Evolutionary conservation across 2,888 invertebrate genomes (phyloP).

Genomic region (Apoderus coryli): DNA sequence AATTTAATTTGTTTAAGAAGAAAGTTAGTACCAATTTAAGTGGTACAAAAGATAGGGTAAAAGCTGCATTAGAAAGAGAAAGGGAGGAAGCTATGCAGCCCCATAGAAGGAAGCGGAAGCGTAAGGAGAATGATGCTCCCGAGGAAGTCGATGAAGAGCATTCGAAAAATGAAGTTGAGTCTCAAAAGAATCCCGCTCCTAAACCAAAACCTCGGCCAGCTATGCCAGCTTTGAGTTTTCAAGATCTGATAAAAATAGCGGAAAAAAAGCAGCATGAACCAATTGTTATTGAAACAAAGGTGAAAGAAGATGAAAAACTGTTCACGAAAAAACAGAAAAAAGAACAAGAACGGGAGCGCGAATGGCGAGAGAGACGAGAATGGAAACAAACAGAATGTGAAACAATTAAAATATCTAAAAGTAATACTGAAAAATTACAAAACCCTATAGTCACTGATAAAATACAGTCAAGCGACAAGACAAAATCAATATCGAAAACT

Average conservation of each 20-base stretch:
- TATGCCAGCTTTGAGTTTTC: constrained; percentile 23
- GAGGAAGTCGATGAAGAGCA: constrained; percentile 21
- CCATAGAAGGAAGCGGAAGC: constrained; percentile 45
- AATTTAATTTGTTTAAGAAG: constrained; percentile 45
- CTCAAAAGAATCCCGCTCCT: background rate
- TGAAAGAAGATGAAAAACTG: constrained; percentile 46
- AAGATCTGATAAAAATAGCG: constrained; percentile 64
- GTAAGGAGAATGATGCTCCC: constrained; percentile 18
- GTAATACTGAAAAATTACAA: no score
- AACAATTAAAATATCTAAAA: no score
- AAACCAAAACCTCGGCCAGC: constrained; percentile 1
- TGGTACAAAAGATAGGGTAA: constrained; percentile 58
- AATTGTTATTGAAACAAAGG: constrained; percentile 41
- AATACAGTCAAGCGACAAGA: no score
- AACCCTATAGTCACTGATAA: no score
- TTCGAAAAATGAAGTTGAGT: constrained; percentile 30
- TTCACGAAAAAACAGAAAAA: constrained; percentile 70
- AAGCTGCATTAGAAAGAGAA: constrained; percentile 54
- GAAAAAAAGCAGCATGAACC: constrained; percentile 75
- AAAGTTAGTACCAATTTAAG: constrained; percentile 37
- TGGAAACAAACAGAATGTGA: no score
- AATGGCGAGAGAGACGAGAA: constrained; percentile 41
- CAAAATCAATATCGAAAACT: no score
- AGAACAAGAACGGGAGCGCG: constrained; percentile 59
- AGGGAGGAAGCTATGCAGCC: constrained; percentile 58